These are phyloP conservation scores for Drosophila bifasciata DNA, from an alignment of 1,140 invertebrate species.

Conservation along the genomic window DNA sequence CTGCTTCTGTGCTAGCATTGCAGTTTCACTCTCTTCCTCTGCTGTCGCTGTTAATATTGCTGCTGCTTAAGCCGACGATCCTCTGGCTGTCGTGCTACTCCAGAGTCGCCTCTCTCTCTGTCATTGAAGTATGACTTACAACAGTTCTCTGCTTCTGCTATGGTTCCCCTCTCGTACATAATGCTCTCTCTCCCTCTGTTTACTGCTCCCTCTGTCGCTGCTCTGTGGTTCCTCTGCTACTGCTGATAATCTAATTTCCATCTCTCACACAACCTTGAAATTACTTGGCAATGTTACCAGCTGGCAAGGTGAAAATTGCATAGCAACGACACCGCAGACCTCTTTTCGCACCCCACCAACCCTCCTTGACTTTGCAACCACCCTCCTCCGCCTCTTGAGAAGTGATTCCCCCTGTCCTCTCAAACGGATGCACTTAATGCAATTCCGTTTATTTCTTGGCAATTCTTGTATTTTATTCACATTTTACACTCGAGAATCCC, in stretches of 20 bases:
- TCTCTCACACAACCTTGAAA: slow-evolving; percentile 45
- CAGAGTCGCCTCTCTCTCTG: too few relatives aligned
- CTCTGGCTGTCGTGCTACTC: too few relatives aligned
- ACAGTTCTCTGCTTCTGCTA: too few relatives aligned
- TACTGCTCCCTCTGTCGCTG: neutral
- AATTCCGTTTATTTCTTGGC: slow-evolving; percentile 48
- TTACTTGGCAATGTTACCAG: slow-evolving; percentile 7
- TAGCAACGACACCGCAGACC: too few relatives aligned
- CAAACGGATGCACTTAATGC: slow-evolving; percentile 57
- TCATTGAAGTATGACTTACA: too few relatives aligned
- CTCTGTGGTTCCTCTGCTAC: slow-evolving; percentile 10
- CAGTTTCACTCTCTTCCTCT: too few relatives aligned
- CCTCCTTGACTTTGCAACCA: neutral
- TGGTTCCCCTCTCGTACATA: too few relatives aligned
- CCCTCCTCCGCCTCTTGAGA: neutral
- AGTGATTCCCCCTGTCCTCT: neutral
- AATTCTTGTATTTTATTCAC: slow-evolving; percentile 47
- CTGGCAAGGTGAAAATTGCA: slow-evolving; percentile 36
- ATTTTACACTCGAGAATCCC: slow-evolving; percentile 38
- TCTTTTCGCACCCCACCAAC: neutral
- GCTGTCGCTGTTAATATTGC: too few relatives aligned
- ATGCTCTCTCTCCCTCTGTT: neutral
- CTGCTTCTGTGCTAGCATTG: too few relatives aligned
- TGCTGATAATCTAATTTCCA: slow-evolving; percentile 52
- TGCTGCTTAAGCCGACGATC: too few relatives aligned